phyloP scores from a whole-genome alignment of 2,797 vertebrate genomes.

The Craterocephalus amniculus region DNA sequence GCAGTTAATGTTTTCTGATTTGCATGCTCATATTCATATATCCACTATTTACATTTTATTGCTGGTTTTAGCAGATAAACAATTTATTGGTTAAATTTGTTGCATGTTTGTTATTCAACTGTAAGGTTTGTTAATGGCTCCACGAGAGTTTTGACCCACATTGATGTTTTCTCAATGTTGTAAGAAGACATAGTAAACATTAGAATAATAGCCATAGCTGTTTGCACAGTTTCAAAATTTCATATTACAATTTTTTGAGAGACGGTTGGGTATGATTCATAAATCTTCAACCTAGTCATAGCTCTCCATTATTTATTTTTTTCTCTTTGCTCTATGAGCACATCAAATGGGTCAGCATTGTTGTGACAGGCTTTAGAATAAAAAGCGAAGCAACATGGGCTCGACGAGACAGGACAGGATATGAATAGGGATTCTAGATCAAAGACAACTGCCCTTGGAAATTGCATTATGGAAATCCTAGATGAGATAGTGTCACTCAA shows the following conservation, averaged over 20 bases:
- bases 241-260: slow-evolving; percentile 16
- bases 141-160: not conserved
- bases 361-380: slow-evolving; percentile 68
- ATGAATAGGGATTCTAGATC: slow-evolving; percentile 78
- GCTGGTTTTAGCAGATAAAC: too few relatives aligned
- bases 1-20: too few relatives aligned
- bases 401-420: slow-evolving; percentile 73
- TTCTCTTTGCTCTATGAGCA: slow-evolving; percentile 13
- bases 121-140: not conserved
- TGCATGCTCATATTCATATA: too few relatives aligned
- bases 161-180: not conserved
- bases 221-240: not conserved
- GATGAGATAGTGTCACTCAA: slow-evolving; percentile 80
- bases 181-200: not conserved
- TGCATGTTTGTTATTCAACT: not conserved
- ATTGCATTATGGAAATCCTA: slow-evolving; percentile 82
- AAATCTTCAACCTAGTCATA: slow-evolving; percentile 36
- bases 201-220: not conserved
- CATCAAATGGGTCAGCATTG: slow-evolving; percentile 65
- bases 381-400: slow-evolving; percentile 67
- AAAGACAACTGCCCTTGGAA: slow-evolving; percentile 81
- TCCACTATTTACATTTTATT: not conserved
- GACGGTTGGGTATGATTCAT: slow-evolving; percentile 38
- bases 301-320: slow-evolving; percentile 13
- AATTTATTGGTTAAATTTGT: not conserved